Evolutionary conservation across 2,113 vertebrate genomes (phyloP), one percentile per base, ranked within the genome.

Genomic region (Poecilia latipinna): DNA sequence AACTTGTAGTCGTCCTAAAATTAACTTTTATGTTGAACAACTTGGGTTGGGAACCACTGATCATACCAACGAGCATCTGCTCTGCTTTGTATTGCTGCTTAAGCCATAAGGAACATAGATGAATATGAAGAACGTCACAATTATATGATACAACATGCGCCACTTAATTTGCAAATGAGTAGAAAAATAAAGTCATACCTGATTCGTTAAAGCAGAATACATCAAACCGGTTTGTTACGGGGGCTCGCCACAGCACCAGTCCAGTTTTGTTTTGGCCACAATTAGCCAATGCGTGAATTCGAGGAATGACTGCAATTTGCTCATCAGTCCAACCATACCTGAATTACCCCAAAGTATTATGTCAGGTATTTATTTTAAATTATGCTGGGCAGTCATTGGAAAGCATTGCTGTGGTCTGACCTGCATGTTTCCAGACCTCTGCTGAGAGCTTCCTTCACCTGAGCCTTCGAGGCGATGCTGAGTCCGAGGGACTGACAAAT

Each of bases 311-410:
- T 37, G 69, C 83, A 0, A 94, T 76, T 78, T 91, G 88, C 8
- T 97, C 96, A 80, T 91, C 90, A 65, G 96, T 92, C 97, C 97
- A 99, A 63, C 97, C 97, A 67, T 82, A 99, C 86, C 97, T 99
- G 48, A 73, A 74, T 2, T 35, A 22, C 54, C 3, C 54, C 4
- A 65, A 48, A 28, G 67, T 13, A 70, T 5, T 5, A 39, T 2
- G 68, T 69, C 8, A 66, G 31, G 3, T 2, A 6, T 5, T 48
- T 57, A 39, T 5, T 29, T 1, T 61, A 31, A 19, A 17, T 8
- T 12, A 3, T 15, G 17, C 42, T 13, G 24, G 65, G 29, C 12
- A 19, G 17, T 74, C 28, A 3, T 3, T 24, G 15, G 65, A 15
- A 12, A 57, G 28, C 39, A 12, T 8, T 1, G 11, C 35, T 68